Percentiles rank a stretch among this genome's conserved stretches.
These are phyloP conservation scores for Lerema accius DNA, from an alignment of 1,140 invertebrate species.

Conservation along the genomic window DNA sequence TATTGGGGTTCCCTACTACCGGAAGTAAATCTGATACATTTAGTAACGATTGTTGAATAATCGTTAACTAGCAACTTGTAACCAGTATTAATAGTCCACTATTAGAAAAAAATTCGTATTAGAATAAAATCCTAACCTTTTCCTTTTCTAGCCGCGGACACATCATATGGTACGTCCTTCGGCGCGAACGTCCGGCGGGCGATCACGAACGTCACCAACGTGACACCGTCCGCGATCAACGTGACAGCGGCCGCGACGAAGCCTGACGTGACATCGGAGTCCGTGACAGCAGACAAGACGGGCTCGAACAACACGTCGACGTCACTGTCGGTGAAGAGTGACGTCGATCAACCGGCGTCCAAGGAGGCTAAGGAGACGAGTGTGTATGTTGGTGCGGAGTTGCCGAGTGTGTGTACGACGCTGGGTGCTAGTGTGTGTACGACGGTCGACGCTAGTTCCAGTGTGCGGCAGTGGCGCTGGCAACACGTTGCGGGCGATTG, in stretches of 20 bases:
- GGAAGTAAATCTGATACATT: too few relatives aligned
- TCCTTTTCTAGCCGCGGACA: neutral
- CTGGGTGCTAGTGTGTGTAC: too few relatives aligned
- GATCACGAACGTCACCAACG: neutral
- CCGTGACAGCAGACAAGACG: conserved; percentile 9
- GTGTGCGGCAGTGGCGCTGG: conserved; percentile 38
- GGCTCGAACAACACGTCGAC: conserved; percentile 14
- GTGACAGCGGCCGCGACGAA: conserved; percentile 14
- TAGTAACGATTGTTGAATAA: too few relatives aligned
- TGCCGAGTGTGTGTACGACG: conserved; percentile 4
- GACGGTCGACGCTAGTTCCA: neutral
- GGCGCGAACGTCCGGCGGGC: conserved; percentile 15
- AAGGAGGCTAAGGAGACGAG: neutral
- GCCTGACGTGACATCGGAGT: conserved; percentile 10
- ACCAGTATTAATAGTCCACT: too few relatives aligned
- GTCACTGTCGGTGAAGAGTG: conserved; percentile 19
- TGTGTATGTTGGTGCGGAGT: neutral
- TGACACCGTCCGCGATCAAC: conserved; percentile 10
- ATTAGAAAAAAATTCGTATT: too few relatives aligned
- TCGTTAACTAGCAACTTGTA: too few relatives aligned
- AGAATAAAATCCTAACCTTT: neutral
- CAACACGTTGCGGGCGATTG: conserved; percentile 61
- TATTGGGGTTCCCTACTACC: too few relatives aligned
- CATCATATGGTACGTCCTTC: neutral
- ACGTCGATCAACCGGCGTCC: neutral